Conservation (phyloP, 1,140 invertebrate species). For the Pomacea maculata region DNA sequence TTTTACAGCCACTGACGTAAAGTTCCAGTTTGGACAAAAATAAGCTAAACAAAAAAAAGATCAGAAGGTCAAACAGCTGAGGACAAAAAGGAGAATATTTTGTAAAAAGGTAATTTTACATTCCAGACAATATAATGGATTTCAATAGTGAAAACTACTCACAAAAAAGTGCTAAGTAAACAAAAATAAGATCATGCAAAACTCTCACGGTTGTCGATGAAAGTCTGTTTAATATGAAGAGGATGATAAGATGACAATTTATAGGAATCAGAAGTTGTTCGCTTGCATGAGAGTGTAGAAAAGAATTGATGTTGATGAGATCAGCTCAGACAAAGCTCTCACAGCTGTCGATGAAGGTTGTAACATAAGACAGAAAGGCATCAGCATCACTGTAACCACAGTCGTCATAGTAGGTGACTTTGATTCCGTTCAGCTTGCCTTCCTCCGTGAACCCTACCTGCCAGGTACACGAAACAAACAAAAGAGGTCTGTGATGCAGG, state of each 20-base stretch:
- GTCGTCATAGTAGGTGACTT: slow-evolving; percentile 47
- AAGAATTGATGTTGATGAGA: too few species aligned
- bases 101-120: not conserved
- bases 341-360: slow-evolving; percentile 35
- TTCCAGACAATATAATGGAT: too few species aligned
- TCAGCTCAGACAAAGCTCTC: not conserved
- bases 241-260: too few species aligned
- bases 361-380: not conserved
- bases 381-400: slow-evolving; percentile 41
- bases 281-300: too few species aligned
- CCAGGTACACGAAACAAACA: not conserved
- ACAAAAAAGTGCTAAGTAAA: too few species aligned
- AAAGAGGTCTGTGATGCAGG: too few species aligned
- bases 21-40: slow-evolving; percentile 50
- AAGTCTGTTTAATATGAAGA: too few species aligned
- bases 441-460: slow-evolving; percentile 40
- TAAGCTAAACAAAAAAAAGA: slow-evolving; percentile 35
- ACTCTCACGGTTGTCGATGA: too few species aligned
- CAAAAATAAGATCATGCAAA: too few species aligned
- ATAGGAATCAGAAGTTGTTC: too few species aligned
- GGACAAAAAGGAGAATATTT: not conserved
- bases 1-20: slow-evolving; percentile 40
- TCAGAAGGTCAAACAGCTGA: too few species aligned
- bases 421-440: slow-evolving; percentile 44
- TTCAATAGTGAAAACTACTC: not conserved